A percentile compares a stretch with the other conserved stretches of the same genome.
Evolutionary conservation across 2,888 invertebrate species (phyloP).

Genomic region (Kuschelorhynchus macadamiae): DNA sequence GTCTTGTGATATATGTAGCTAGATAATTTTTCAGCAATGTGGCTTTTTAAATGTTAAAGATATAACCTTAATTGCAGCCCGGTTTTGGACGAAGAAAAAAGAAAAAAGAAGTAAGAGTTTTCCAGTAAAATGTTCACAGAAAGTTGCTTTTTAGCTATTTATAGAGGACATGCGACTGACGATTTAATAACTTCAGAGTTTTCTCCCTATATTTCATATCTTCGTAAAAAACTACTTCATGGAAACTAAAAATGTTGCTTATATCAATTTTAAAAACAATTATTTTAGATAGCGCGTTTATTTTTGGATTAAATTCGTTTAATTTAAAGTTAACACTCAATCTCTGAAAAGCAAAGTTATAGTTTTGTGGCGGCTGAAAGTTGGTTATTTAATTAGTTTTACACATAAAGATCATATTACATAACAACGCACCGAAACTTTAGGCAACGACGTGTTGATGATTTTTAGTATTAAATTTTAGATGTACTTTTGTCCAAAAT

Average conservation of each 20-base stretch:
- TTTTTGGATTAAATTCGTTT: too few relatives aligned
- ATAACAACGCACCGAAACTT: too few relatives aligned
- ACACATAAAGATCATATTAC: too few relatives aligned
- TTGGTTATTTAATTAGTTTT: too few relatives aligned
- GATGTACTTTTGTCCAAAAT: too few relatives aligned
- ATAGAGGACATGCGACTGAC: slow-evolving; percentile 64
- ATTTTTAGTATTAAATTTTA: too few relatives aligned
- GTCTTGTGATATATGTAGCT: slow-evolving; percentile 39
- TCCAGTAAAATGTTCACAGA: slow-evolving; percentile 66
- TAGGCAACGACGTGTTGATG: too few relatives aligned
- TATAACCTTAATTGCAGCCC: slow-evolving; percentile 79
- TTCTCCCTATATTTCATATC: background rate
- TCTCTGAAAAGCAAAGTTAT: too few relatives aligned
- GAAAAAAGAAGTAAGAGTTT: slow-evolving; percentile 97
- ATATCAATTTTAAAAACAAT: too few relatives aligned
- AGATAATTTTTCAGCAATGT: slow-evolving; percentile 27
- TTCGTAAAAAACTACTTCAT: background rate
- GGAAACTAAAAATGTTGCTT: background rate
- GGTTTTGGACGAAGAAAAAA: slow-evolving; percentile 97
- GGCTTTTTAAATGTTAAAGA: slow-evolving; percentile 69
- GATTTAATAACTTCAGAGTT: slow-evolving; percentile 54
- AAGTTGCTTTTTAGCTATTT: slow-evolving; percentile 66
- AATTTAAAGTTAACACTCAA: too few relatives aligned
- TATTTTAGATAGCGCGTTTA: too few relatives aligned
- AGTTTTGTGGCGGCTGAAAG: too few relatives aligned